These are phyloP conservation scores for Taphrorychus bicolor DNA, from an alignment of 2,888 invertebrate species.

Conservation along the genomic window DNA sequence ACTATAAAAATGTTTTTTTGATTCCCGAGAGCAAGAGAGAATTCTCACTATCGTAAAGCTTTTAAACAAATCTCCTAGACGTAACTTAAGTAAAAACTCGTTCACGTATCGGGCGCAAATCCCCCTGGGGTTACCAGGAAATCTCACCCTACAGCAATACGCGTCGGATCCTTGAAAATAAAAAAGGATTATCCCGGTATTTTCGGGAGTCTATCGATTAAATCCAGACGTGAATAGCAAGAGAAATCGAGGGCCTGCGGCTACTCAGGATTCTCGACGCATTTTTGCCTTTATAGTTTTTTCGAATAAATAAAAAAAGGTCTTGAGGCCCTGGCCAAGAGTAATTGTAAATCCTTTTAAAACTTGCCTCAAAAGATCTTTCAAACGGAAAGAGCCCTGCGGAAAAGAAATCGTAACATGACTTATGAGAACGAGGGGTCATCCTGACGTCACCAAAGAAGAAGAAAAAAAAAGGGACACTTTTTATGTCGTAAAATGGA, in stretches of 20 bases:
- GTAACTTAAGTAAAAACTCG: not conserved
- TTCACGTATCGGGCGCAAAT: not conserved
- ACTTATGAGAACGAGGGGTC: too few species aligned
- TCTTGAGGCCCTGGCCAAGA: not conserved
- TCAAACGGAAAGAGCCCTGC: too few species aligned
- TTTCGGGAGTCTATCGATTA: conserved; percentile 6
- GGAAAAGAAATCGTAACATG: too few species aligned
- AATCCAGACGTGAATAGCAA: conserved; percentile 14
- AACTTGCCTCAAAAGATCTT: too few species aligned
- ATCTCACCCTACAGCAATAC: not conserved
- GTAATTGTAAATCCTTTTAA: not conserved
- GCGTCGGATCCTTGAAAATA: not conserved
- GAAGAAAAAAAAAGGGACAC: too few species aligned
- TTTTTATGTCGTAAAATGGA: too few species aligned
- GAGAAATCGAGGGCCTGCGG: conserved; percentile 9
- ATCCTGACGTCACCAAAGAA: too few species aligned
- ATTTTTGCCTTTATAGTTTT: not conserved
- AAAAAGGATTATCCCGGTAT: not conserved
- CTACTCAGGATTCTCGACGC: not conserved
- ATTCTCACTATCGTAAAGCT: too few species aligned
- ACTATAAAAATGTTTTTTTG: too few species aligned
- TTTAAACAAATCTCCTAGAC: not conserved
- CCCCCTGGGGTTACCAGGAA: not conserved
- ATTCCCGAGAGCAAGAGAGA: too few species aligned
- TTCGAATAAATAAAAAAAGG: not conserved